A percentile compares a stretch with the other conserved stretches of the same genome.
phyloP scores from a whole-genome alignment of 2,888 invertebrate genomes.

The Diaphora mendica region DNA sequence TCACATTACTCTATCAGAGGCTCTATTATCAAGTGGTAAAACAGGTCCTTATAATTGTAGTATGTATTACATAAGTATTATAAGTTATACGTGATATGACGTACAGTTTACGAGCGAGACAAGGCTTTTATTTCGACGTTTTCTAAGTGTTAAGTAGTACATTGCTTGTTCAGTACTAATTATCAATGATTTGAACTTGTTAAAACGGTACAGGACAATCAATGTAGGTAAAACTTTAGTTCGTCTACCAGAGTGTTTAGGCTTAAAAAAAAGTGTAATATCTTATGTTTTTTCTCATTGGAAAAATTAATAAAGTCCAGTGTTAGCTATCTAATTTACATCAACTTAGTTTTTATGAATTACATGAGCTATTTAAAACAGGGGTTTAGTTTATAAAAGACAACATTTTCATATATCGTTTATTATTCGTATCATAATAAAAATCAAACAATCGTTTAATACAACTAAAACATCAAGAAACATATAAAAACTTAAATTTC shows the following conservation, averaged over 20 bases:
- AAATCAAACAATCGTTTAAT: conserved; percentile 44
- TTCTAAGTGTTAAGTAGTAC: background rate
- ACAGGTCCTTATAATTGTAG: no score
- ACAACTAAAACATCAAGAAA: conserved; percentile 56
- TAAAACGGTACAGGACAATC: no score
- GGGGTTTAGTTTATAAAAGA: background rate
- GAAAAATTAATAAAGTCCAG: no score
- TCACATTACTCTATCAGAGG: no score
- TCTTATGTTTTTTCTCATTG: no score
- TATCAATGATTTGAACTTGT: background rate
- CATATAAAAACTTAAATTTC: conserved; percentile 60
- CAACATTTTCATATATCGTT: conserved; percentile 36
- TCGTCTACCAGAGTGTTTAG: no score
- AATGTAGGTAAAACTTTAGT: background rate
- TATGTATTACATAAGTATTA: no score
- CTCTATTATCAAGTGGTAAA: no score
- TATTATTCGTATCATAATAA: conserved; percentile 49
- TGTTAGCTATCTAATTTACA: no score
- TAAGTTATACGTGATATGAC: no score
- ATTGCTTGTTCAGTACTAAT: background rate
- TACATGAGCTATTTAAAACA: background rate
- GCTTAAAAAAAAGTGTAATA: no score
- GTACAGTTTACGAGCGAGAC: no score
- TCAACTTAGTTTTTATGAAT: background rate
- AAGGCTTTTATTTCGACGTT: background rate